A percentile compares a stretch with the other conserved stretches of the same genome.
Evolutionary conservation across 1,140 invertebrate species (phyloP).

Genomic region (Odontomachus brunneus): DNA sequence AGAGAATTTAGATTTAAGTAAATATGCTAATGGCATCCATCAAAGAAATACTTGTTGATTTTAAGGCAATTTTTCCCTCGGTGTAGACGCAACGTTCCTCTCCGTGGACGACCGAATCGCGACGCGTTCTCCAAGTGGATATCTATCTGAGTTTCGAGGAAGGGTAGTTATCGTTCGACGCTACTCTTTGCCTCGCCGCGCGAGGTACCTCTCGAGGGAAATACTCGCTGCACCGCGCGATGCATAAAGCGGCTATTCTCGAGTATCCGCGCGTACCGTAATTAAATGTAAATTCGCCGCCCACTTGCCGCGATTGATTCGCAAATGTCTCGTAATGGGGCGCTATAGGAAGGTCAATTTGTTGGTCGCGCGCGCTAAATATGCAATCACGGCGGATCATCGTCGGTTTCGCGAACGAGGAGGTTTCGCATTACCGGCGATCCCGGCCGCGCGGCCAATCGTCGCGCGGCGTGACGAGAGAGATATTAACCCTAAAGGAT

Average conservation of each 20-base stretch:
- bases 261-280: constrained; percentile 10
- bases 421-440: constrained; percentile 54
- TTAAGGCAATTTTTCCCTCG: too few relatives aligned
- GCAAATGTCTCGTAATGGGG: constrained; percentile 50
- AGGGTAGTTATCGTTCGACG: constrained; percentile 4
- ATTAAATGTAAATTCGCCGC: constrained; percentile 52
- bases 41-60: too few relatives aligned
- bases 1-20: too few relatives aligned
- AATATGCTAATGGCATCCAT: too few relatives aligned
- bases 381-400: constrained; percentile 54
- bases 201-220: background rate
- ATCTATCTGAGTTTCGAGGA: background rate
- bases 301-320: constrained; percentile 52
- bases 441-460: constrained; percentile 41
- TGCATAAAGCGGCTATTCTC: background rate
- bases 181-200: constrained; percentile 3
- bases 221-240: background rate
- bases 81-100: too few relatives aligned
- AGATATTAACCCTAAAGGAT: constrained; percentile 61
- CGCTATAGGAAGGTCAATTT: constrained; percentile 52
- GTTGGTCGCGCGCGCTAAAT: constrained; percentile 49
- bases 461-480: constrained; percentile 39
- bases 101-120: too few relatives aligned
- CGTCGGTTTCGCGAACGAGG: constrained; percentile 38
- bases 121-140: background rate